Conservation (phyloP, 1,140 invertebrate species). For the Saccostrea cuccullata region DNA sequence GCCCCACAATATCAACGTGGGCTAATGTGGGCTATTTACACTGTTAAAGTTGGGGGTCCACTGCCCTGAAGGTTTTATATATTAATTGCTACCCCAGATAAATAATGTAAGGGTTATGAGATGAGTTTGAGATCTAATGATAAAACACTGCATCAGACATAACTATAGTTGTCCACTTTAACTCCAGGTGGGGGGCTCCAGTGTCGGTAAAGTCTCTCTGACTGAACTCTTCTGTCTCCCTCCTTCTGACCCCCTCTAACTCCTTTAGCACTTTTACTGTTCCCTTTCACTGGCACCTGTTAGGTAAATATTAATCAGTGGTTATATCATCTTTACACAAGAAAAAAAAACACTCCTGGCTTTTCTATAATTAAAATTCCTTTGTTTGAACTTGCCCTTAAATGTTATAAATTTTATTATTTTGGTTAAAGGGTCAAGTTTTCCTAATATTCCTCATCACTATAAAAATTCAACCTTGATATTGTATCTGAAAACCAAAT, state of each 20-base stretch:
- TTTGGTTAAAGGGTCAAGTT: too few species aligned
- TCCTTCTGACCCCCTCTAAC: constrained; percentile 19
- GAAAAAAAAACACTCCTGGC: too few species aligned
- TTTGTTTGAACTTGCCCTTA: too few species aligned
- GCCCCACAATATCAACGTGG: not conserved
- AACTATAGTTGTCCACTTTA: constrained; percentile 61
- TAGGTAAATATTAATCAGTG: too few species aligned
- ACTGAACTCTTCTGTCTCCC: constrained; percentile 37
- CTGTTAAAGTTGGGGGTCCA: not conserved
- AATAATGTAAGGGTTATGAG: not conserved
- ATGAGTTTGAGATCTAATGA: not conserved
- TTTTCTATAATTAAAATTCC: too few species aligned
- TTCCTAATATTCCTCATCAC: too few species aligned
- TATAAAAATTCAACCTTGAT: too few species aligned
- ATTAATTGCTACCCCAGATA: not conserved
- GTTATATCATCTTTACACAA: too few species aligned
- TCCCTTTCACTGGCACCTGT: constrained; percentile 59
- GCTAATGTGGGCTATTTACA: not conserved
- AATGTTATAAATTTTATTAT: too few species aligned
- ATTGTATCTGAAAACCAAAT: too few species aligned
- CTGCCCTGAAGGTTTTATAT: too few species aligned
- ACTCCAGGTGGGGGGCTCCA: constrained; percentile 52
- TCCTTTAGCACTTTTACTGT: constrained; percentile 59
- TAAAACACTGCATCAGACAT: constrained; percentile 44
- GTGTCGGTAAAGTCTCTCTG: constrained; percentile 45